phyloP scores from a whole-genome alignment of 2,797 vertebrate species.

The Corythornis leucogaster region DNA sequence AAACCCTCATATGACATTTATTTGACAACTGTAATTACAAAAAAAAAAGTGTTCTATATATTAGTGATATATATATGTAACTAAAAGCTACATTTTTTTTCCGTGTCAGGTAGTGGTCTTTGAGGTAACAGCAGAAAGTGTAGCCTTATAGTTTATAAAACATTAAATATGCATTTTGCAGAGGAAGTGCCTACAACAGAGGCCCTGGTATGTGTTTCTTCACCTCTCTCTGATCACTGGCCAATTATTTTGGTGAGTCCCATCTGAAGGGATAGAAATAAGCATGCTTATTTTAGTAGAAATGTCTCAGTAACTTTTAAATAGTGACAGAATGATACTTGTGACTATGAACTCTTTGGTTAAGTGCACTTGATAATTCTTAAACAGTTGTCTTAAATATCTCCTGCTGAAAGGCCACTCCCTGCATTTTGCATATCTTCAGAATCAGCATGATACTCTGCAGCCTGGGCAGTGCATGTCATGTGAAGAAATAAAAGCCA shows the following conservation, averaged over 20 bases:
- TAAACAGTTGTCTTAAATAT: neutral
- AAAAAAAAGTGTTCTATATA: neutral
- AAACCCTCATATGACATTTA: neutral
- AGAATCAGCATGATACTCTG: neutral
- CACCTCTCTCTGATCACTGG: neutral
- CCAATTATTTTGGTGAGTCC: neutral
- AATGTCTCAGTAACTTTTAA: neutral
- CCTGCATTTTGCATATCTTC: neutral
- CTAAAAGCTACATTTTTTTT: neutral
- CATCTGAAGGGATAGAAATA: neutral
- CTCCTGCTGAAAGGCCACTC: conserved; percentile 31
- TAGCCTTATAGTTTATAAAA: neutral
- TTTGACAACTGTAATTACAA: neutral
- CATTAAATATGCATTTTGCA: neutral
- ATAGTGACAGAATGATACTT: neutral
- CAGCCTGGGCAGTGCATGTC: rapidly evolving
- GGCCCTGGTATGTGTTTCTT: neutral
- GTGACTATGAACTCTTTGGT: neutral
- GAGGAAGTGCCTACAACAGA: neutral
- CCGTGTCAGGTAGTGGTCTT: neutral
- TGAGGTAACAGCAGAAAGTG: neutral
- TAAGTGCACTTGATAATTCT: neutral
- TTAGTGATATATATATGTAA: too few relatives aligned
- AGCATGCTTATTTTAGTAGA: neutral
- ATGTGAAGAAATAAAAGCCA: neutral